phyloP scores from a whole-genome alignment of 2,888 invertebrate genomes.

The Trachelus iudaicus region DNA sequence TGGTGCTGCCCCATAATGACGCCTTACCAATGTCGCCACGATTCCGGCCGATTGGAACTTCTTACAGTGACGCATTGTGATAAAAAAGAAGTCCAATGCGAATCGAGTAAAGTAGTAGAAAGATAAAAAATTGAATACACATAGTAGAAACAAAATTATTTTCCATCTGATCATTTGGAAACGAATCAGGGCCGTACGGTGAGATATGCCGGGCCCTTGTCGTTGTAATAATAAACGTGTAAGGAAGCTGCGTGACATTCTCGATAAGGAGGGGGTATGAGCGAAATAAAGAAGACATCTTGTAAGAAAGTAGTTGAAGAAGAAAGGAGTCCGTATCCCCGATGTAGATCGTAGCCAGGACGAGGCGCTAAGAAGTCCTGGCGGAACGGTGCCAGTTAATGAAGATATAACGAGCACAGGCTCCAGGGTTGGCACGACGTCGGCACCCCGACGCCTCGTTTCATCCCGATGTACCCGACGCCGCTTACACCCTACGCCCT shows the following conservation, averaged over 20 bases:
- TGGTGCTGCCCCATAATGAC: constrained; percentile 57
- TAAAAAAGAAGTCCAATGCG: background rate
- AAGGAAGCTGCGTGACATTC: background rate
- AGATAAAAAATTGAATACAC: background rate
- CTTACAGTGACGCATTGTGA: background rate
- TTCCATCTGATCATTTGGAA: background rate
- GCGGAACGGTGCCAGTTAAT: constrained; percentile 45
- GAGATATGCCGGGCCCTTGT: background rate
- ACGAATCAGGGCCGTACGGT: background rate
- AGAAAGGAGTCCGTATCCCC: background rate
- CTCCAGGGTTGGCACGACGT: constrained; percentile 47
- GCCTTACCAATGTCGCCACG: constrained; percentile 54
- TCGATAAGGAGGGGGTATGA: background rate
- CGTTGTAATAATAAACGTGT: background rate
- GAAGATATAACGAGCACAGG: constrained; percentile 60
- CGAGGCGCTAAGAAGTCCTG: constrained; percentile 45
- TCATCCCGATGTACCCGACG: constrained; percentile 3
- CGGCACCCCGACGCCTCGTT: constrained; percentile 42
- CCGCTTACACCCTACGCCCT: background rate
- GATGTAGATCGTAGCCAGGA: background rate
- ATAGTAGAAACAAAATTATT: background rate
- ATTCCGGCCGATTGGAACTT: constrained; percentile 30
- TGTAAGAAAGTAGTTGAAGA: background rate
- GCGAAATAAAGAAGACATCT: background rate
- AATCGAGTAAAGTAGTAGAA: background rate